Conservation (phyloP, 2,797 vertebrate genomes). For the Melopsittacus undulatus region DNA sequence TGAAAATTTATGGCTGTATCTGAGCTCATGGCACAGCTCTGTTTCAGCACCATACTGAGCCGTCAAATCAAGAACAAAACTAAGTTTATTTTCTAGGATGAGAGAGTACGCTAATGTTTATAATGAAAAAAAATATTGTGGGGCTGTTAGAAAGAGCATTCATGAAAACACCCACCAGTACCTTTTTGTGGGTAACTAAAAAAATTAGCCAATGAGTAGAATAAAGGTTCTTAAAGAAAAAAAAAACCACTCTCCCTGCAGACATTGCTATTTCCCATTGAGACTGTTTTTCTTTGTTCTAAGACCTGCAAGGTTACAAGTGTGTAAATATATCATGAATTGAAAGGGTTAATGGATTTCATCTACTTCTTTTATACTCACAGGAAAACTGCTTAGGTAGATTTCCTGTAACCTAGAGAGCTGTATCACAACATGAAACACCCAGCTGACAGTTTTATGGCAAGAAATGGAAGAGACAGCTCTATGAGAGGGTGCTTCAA, state of each 20-base stretch:
- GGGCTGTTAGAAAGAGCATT: neutral
- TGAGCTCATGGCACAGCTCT: neutral
- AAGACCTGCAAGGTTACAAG: neutral
- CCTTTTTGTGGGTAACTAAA: neutral
- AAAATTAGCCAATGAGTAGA: neutral
- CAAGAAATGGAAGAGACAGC: slow-evolving; percentile 65
- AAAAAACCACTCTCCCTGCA: neutral
- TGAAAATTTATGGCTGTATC: neutral
- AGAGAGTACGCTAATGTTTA: neutral
- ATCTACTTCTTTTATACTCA: slow-evolving; percentile 19
- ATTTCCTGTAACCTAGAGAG: slow-evolving; percentile 74
- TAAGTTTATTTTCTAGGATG: neutral
- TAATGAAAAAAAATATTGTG: neutral
- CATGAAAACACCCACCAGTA: neutral
- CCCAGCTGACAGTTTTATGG: slow-evolving; percentile 65
- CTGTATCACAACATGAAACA: slow-evolving; percentile 59
- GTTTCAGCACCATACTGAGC: neutral
- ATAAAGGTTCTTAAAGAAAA: neutral
- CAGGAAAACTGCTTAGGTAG: slow-evolving; percentile 67
- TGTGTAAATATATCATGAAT: neutral
- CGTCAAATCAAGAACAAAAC: neutral
- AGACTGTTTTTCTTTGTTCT: neutral
- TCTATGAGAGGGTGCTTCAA: slow-evolving; percentile 62
- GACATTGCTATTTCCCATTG: neutral
- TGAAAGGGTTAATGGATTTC: slow-evolving; percentile 58